Conservation (phyloP, 2,113 vertebrate species). For the Panurus biarmicus region DNA sequence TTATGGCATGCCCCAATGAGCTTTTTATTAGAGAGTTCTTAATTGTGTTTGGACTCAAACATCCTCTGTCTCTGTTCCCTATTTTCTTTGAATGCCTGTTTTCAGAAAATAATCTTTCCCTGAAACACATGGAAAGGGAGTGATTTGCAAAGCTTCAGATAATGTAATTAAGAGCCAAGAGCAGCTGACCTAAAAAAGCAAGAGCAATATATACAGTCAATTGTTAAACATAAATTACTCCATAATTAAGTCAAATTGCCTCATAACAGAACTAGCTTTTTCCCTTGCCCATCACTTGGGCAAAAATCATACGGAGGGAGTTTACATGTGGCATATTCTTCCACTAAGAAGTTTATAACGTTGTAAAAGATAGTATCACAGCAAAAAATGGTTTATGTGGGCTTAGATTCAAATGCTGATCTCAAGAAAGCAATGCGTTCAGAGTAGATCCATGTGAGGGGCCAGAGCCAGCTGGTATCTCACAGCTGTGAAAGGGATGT, state of each 20-base stretch:
- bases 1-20: slow-evolving; percentile 11
- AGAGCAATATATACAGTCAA: background rate
- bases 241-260: background rate
- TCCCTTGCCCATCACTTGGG: background rate
- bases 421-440: accelerated
- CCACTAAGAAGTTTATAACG: background rate
- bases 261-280: background rate
- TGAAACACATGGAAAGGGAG: background rate
- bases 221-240: background rate
- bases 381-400: background rate
- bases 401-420: background rate
- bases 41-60: background rate
- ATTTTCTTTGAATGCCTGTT: background rate
- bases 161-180: background rate
- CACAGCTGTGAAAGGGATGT: background rate
- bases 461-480: background rate
- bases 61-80: background rate
- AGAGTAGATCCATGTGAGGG: background rate
- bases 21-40: slow-evolving; percentile 24
- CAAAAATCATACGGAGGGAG: background rate
- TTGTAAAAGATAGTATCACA: background rate
- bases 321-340: background rate
- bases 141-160: background rate
- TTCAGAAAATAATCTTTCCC: slow-evolving; percentile 14
- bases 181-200: background rate